These are phyloP conservation scores for Parambassis ranga DNA, from an alignment of 2,797 vertebrate genomes.

Conservation along the genomic window DNA sequence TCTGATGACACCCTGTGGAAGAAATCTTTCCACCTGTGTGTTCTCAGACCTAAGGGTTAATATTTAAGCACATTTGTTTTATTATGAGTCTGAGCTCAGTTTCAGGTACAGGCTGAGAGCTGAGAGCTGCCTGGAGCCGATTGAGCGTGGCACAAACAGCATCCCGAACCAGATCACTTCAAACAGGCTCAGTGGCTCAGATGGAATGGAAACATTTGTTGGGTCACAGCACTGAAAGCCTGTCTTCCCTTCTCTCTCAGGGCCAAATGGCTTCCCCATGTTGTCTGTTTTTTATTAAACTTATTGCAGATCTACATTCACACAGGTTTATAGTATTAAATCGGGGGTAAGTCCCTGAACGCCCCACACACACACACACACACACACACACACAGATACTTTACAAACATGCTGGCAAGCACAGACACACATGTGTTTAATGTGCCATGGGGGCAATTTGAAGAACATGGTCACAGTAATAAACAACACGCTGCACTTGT, in stretches of 20 bases:
- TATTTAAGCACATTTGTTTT: too few relatives aligned
- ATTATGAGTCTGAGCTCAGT: neutral
- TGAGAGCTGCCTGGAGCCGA: conserved; percentile 46
- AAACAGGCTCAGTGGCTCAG: conserved; percentile 57
- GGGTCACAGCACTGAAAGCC: conserved; percentile 66
- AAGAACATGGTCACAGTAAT: neutral
- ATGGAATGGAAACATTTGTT: conserved; percentile 71
- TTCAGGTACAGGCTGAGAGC: conserved; percentile 15
- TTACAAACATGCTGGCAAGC: neutral
- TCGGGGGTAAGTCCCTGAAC: neutral
- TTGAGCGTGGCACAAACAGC: conserved; percentile 59
- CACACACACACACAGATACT: neutral
- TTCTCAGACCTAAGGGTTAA: too few relatives aligned
- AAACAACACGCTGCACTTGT: neutral
- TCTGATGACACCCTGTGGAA: too few relatives aligned
- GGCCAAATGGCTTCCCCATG: conserved; percentile 67
- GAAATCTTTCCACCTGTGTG: too few relatives aligned
- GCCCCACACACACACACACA: neutral
- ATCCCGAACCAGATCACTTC: conserved; percentile 56
- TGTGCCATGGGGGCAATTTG: neutral
- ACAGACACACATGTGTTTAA: conserved; percentile 15
- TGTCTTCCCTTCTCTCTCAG: conserved; percentile 48
- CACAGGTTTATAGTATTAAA: conserved; percentile 41
- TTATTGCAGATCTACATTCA: conserved; percentile 36
- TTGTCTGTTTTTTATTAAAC: conserved; percentile 65